Base-by-base conservation (phyloP, 2,888 invertebrate genomes). In the Pseudoips prasinana region DNA sequence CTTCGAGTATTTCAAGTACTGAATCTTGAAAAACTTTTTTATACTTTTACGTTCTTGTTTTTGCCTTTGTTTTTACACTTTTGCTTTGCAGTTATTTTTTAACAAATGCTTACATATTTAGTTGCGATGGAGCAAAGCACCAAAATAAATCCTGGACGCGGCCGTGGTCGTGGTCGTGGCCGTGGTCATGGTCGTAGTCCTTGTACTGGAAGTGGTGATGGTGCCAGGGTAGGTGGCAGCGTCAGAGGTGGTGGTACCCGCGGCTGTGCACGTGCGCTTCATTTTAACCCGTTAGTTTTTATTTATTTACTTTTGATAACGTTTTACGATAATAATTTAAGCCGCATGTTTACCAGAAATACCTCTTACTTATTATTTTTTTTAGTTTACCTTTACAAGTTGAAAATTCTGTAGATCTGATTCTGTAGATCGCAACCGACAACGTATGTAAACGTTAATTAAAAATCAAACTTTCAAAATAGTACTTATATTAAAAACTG, bases 241-340 rank as follows among this genome's bases (percentile, higher is more conserved):
- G 10, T 9, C 28, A 7, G 20, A 10, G 19, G 28, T n/a, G 28
- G 28, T 10, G 19, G 28, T 28, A 20, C 19, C 10, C 20, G 20
- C 20, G 10, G 20, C 28, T 10, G 20, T 20, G 19, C 20, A 10
- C 28, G 28, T 28, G 28, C 20, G 20, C 28, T 28, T 28, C 10
- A 28, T 28, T 28, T 20, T 28, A 1, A 1, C 1, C 10, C 4
- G 28, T 28, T 20, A 28, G 28, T 28, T 20, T 10, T 20, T 28
- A 8, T 10, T 28, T 28, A 6, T 10, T 9, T 10, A 1, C 10
- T 28, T 10, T 20, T 22, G 1, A 8, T 22, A 14, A 3, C 5
- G 5, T 14, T 22, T 22, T 8, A 7, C n/a, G n/a, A n/a, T n/a
- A 3, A 14, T 20, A 28, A 28, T 20, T 10, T 20, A 7, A 10